phyloP scores from a whole-genome alignment of 2,797 vertebrate species.

The Cynopterus sphinx region DNA sequence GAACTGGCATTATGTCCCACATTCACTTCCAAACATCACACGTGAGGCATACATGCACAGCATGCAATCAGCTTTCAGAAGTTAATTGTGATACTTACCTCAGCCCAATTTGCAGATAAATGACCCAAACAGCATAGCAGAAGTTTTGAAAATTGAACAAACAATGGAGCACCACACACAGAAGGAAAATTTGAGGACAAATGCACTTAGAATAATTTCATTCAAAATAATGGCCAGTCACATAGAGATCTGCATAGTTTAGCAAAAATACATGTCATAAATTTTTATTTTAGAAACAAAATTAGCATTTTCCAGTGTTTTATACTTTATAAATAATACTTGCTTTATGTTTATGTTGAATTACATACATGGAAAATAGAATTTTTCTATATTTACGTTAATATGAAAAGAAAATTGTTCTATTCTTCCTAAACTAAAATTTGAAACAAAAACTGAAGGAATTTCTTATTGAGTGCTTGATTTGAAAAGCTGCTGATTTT shows the following conservation, averaged over 20 bases:
- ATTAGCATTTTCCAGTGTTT: neutral
- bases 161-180: neutral
- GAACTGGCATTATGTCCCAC: no score
- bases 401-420: neutral
- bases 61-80: neutral
- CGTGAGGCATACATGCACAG: neutral
- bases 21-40: neutral
- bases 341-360: neutral
- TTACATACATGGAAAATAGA: neutral
- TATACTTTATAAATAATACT: neutral
- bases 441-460: neutral
- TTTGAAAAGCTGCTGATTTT: neutral
- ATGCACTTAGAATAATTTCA: neutral
- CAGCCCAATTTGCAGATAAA: neutral
- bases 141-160: neutral
- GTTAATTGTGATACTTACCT: neutral
- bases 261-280: neutral
- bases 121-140: neutral
- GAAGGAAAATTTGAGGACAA: neutral
- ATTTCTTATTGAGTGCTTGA: neutral
- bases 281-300: neutral
- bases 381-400: neutral
- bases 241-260: neutral
- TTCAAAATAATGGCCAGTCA: neutral
- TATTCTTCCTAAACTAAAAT: neutral